phyloP scores from a whole-genome alignment of 2,113 vertebrate species.

The Cochlearius cochlearius region DNA sequence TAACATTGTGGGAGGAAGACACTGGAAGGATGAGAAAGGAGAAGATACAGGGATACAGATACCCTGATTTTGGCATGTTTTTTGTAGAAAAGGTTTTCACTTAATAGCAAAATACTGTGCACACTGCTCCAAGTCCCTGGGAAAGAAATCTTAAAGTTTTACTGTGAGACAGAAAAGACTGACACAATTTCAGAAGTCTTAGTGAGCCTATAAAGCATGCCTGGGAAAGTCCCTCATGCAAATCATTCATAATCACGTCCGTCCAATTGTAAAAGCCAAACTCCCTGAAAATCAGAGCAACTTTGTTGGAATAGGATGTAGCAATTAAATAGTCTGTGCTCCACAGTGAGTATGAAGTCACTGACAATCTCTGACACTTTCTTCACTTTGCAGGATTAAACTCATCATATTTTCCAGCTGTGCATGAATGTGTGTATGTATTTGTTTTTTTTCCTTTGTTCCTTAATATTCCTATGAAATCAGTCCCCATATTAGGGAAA shows the following conservation, averaged over 20 bases:
- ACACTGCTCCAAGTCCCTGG: not conserved
- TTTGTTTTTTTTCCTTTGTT: not conserved
- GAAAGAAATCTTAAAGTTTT: not conserved
- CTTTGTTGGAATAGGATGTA: not conserved
- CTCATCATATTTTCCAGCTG: not conserved
- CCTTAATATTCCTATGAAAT: not conserved
- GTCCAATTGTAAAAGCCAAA: conserved; percentile 29
- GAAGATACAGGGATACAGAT: not conserved
- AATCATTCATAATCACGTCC: not conserved
- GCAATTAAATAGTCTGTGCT: conserved; percentile 6
- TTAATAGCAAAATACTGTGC: not conserved
- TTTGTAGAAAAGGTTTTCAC: not conserved
- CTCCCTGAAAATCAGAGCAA: conserved; percentile 12
- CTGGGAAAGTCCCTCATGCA: conserved; percentile 66
- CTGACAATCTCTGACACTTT: not conserved
- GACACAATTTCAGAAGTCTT: conserved; percentile 21
- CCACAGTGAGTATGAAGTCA: not conserved
- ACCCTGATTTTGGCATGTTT: not conserved
- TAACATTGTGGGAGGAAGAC: conserved; percentile 8
- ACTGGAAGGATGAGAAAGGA: not conserved
- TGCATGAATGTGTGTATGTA: not conserved
- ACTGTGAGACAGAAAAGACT: not conserved
- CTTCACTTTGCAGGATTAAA: not conserved
- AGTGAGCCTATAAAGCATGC: conserved; percentile 12
- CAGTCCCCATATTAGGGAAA: not conserved